phyloP scores from a whole-genome alignment of 2,888 invertebrate species.

The Andrena chrysosceles region DNA sequence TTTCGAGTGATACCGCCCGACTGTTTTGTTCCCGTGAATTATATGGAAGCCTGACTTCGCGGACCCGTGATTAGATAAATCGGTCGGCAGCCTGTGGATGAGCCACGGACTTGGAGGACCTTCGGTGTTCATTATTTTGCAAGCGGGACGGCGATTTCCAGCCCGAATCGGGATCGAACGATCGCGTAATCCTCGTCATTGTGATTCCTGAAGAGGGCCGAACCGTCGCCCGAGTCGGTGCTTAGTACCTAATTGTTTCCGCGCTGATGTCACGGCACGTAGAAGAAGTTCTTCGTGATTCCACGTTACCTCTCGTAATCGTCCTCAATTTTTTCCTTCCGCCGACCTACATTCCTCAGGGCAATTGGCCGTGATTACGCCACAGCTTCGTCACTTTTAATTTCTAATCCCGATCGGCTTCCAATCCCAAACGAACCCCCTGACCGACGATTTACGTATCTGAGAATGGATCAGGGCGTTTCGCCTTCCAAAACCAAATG shows the following conservation, averaged over 20 bases:
- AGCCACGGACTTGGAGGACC: neutral
- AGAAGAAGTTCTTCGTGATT: slow-evolving; percentile 35
- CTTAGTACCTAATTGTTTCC: slow-evolving; percentile 55
- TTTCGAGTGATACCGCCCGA: neutral
- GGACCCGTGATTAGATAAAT: neutral
- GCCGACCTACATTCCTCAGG: slow-evolving; percentile 47
- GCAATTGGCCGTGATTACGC: slow-evolving; percentile 40
- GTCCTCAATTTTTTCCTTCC: slow-evolving; percentile 72
- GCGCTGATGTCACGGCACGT: slow-evolving; percentile 45
- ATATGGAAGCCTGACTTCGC: neutral
- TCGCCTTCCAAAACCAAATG: no score
- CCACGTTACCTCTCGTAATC: slow-evolving; percentile 51
- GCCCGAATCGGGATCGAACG: slow-evolving; percentile 32
- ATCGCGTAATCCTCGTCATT: slow-evolving; percentile 52
- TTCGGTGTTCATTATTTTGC: slow-evolving; percentile 16
- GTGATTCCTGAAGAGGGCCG: slow-evolving; percentile 32
- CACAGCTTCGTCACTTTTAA: slow-evolving; percentile 10
- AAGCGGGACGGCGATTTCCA: slow-evolving; percentile 32
- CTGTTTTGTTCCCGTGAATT: neutral
- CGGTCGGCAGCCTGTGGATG: neutral
- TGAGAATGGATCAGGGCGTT: no score
- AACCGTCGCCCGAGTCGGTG: neutral
- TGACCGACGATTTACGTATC: no score
- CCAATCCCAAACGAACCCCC: neutral
- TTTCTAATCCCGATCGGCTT: slow-evolving; percentile 10